A percentile compares a stretch with the other conserved stretches of the same genome.
These are phyloP conservation scores for Geotrupes spiniger DNA, from an alignment of 2,888 invertebrate species.

Conservation along the genomic window DNA sequence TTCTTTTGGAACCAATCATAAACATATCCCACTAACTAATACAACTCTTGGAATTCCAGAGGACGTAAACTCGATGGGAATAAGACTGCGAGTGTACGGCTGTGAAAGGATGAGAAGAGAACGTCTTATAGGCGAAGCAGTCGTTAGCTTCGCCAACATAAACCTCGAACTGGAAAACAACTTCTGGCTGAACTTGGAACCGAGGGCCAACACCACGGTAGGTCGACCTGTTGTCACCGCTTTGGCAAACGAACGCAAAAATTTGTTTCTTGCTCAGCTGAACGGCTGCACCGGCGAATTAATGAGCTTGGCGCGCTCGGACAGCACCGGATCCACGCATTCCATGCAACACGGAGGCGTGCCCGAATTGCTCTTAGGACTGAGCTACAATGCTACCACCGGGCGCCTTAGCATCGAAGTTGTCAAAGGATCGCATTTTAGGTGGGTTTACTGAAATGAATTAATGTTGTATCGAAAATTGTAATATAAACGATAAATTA, in stretches of 20 bases:
- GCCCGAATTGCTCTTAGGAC: slow-evolving; percentile 83
- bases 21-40: too few relatives aligned
- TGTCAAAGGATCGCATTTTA: slow-evolving; percentile 71
- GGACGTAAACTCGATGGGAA: slow-evolving; percentile 89
- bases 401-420: slow-evolving; percentile 92
- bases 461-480: too few relatives aligned
- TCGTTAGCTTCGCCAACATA: slow-evolving; percentile 85
- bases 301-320: slow-evolving; percentile 81
- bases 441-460: too few relatives aligned
- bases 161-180: slow-evolving; percentile 89
- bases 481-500: neutral
- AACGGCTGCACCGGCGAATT: slow-evolving; percentile 58
- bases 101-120: slow-evolving; percentile 92
- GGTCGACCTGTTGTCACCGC: slow-evolving; percentile 21
- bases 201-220: slow-evolving; percentile 60
- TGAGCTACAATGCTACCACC: slow-evolving; percentile 91
- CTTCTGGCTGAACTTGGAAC: slow-evolving; percentile 83
- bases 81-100: slow-evolving; percentile 86
- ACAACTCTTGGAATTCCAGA: slow-evolving; percentile 54
- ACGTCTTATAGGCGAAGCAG: slow-evolving; percentile 85
- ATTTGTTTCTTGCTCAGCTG: slow-evolving; percentile 43
- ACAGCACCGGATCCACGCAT: slow-evolving; percentile 91
- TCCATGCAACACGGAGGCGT: slow-evolving; percentile 88
- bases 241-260: neutral
- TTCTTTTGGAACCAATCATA: too few relatives aligned